phyloP scores from a whole-genome alignment of 2,113 vertebrate genomes.

The Amphiprion ocellaris region DNA sequence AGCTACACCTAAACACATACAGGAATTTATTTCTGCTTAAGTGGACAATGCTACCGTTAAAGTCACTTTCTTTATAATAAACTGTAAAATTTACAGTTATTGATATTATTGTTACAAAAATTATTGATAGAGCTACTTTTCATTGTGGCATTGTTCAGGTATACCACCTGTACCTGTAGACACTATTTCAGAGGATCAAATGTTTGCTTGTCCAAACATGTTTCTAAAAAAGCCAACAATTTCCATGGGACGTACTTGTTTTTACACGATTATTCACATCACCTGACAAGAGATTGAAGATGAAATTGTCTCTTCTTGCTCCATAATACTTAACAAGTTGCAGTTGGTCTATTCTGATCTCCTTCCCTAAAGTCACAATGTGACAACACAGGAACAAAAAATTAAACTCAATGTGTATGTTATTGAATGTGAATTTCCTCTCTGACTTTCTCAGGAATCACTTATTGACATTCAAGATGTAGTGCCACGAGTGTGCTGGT shows the following conservation, averaged over 20 bases:
- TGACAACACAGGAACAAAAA: neutral
- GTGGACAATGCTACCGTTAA: too few species aligned
- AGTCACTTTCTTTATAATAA: too few species aligned
- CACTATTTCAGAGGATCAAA: neutral
- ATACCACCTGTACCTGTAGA: neutral
- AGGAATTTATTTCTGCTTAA: too few species aligned
- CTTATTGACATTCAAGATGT: constrained; percentile 62
- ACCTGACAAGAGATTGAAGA: neutral
- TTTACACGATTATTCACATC: neutral
- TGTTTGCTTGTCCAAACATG: too few species aligned
- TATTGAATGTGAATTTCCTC: constrained; percentile 35
- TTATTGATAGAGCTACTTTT: neutral
- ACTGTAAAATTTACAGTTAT: neutral
- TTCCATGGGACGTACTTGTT: neutral
- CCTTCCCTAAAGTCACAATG: neutral
- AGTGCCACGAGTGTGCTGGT: constrained; percentile 35
- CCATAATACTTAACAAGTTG: neutral
- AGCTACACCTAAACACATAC: too few species aligned
- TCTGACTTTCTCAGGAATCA: constrained; percentile 28
- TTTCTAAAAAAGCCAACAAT: neutral
- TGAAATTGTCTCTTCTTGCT: neutral
- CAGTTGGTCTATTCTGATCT: neutral
- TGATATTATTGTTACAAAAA: neutral
- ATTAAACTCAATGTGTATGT: neutral
- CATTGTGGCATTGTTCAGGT: neutral